Conservation (phyloP, 2,113 vertebrate species). For the Rattus rattus region DNA sequence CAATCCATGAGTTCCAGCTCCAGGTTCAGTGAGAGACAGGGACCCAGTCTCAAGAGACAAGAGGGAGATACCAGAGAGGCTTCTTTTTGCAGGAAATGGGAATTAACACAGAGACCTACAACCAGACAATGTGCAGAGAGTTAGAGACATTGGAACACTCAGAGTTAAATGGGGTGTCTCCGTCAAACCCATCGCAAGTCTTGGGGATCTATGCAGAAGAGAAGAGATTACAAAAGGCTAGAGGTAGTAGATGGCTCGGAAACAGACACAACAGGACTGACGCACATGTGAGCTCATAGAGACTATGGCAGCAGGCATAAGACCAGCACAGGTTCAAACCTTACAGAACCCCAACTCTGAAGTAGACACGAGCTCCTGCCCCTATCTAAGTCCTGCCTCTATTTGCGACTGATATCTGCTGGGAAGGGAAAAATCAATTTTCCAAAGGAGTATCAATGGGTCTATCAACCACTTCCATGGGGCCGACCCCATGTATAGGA, state of each 20-base stretch:
- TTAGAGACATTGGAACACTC: not conserved
- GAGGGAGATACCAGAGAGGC: not conserved
- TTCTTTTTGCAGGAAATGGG: not conserved
- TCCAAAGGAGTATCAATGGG: not conserved
- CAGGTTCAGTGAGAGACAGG: not conserved
- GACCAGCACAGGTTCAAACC: not conserved
- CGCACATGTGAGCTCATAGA: not conserved
- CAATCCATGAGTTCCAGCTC: not conserved
- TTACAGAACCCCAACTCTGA: not conserved
- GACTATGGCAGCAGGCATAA: not conserved
- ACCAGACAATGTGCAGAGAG: not conserved
- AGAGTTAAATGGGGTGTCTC: not conserved
- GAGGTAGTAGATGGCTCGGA: not conserved
- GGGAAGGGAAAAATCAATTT: not conserved
- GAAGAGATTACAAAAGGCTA: not conserved
- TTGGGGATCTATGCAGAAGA: not conserved
- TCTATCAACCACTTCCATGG: not conserved
- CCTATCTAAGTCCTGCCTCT: not conserved
- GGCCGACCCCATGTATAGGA: not conserved
- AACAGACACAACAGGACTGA: not conserved
- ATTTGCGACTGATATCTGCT: not conserved
- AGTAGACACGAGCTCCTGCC: not conserved
- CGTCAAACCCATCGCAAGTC: not conserved
- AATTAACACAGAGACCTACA: not conserved
- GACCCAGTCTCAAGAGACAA: not conserved